phyloP scores from a whole-genome alignment of 2,797 vertebrate species.

The Gymnoscopelus microlampas region DNA sequence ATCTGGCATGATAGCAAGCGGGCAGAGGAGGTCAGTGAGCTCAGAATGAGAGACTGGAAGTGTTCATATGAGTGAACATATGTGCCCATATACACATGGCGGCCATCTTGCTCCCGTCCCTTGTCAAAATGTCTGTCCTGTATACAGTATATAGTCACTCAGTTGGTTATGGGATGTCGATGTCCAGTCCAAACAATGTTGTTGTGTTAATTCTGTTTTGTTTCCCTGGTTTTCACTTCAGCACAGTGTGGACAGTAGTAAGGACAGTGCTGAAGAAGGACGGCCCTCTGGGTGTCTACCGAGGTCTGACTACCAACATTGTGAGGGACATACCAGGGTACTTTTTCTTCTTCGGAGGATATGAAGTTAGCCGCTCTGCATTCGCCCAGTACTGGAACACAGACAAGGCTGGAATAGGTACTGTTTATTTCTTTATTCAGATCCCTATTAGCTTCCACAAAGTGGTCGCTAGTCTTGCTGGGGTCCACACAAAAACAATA shows the following conservation, averaged over 20 bases:
- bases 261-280: conserved; percentile 84
- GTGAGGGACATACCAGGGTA: conserved; percentile 92
- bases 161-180: not conserved
- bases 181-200: not conserved
- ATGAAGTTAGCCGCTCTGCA: conserved; percentile 88
- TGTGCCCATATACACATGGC: too few species aligned
- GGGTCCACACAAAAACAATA: too few species aligned
- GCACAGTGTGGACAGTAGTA: conserved; percentile 90
- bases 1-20: conserved; percentile 83
- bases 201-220: conserved; percentile 9
- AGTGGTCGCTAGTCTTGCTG: too few species aligned
- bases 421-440: not conserved
- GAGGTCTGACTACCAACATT: conserved; percentile 88
- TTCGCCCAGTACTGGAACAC: conserved; percentile 84
- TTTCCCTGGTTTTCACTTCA: conserved; percentile 50
- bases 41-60: conserved; percentile 22
- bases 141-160: not conserved
- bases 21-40: conserved; percentile 80
- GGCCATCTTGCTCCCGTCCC: too few species aligned
- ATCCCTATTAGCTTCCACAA: too few species aligned
- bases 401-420: conserved; percentile 91
- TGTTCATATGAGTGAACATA: too few species aligned
- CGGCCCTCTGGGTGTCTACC: conserved; percentile 90
- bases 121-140: not conserved
- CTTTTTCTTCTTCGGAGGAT: conserved; percentile 95